phyloP scores from a whole-genome alignment of 1,140 invertebrate species.

The Helicoverpa zea region DNA sequence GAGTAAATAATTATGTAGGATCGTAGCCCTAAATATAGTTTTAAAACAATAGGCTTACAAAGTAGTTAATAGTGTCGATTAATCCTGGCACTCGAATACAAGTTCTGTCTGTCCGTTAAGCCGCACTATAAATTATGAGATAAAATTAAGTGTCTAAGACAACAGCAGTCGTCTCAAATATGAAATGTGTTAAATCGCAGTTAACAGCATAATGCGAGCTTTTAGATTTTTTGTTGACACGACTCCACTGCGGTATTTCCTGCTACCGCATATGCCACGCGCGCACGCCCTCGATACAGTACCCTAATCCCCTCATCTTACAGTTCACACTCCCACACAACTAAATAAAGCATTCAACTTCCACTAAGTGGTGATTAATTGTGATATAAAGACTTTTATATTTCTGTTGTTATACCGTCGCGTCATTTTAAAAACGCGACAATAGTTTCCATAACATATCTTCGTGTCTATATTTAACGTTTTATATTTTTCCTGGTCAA shows the following conservation, averaged over 20 bases:
- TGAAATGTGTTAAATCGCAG: conserved; percentile 84
- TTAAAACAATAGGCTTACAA: conserved; percentile 39
- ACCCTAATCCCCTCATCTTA: conserved; percentile 56
- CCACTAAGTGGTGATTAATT: conserved; percentile 84
- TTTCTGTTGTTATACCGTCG: conserved; percentile 79
- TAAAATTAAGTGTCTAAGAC: conserved; percentile 78
- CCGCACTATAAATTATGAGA: conserved; percentile 72
- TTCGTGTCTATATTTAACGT: conserved; percentile 35
- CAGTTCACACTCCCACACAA: conserved; percentile 57
- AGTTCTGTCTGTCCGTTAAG: conserved; percentile 45
- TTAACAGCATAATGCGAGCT: conserved; percentile 83
- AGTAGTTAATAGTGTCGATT: conserved; percentile 43
- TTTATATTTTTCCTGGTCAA: conserved; percentile 30
- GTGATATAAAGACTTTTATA: conserved; percentile 83
- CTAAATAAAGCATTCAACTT: conserved; percentile 60
- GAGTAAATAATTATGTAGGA: neutral
- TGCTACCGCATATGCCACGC: conserved; percentile 67
- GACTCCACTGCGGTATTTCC: conserved; percentile 81
- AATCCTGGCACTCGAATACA: conserved; percentile 41
- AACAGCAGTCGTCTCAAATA: conserved; percentile 80
- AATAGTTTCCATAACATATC: conserved; percentile 55
- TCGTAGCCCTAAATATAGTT: conserved; percentile 26
- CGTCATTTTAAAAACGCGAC: conserved; percentile 75
- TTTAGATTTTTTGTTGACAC: conserved; percentile 83
- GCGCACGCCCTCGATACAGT: conserved; percentile 52